phyloP scores from a whole-genome alignment of 2,888 invertebrate species.

The Drosophila glabriapex region DNA sequence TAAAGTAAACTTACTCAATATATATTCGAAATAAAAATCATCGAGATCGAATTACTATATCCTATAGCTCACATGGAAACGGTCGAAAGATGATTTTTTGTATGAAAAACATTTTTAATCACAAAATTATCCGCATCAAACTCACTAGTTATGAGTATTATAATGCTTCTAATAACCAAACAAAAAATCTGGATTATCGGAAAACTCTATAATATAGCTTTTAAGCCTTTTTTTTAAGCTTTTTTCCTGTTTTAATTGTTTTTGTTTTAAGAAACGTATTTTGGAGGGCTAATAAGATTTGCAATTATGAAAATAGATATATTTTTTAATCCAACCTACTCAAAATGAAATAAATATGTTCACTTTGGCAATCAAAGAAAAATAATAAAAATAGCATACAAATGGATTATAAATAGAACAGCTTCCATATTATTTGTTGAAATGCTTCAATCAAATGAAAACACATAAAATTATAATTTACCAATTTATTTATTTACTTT shows the following conservation, averaged over 20 bases:
- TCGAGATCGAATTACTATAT: not conserved
- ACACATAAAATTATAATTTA: not conserved
- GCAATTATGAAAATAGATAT: not conserved
- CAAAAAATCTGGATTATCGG: not conserved
- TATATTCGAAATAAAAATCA: not conserved
- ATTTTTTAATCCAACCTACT: not conserved
- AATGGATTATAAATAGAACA: not conserved
- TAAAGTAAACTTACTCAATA: not conserved
- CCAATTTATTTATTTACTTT: not conserved
- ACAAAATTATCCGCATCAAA: not conserved
- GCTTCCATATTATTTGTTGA: not conserved
- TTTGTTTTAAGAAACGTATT: not conserved
- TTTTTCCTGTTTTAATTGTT: not conserved
- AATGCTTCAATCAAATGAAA: not conserved
- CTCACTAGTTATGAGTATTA: too few species aligned
- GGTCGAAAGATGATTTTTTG: not conserved
- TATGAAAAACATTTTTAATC: not conserved
- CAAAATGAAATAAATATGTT: not conserved
- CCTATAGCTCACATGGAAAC: not conserved
- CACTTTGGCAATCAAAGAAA: not conserved
- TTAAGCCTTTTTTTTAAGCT: too few species aligned
- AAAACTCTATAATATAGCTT: not conserved
- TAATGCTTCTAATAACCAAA: not conserved
- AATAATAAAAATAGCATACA: not conserved
- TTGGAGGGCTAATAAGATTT: not conserved